Conservation (phyloP, 1,140 invertebrate genomes). For the Apis mellifera region DNA sequence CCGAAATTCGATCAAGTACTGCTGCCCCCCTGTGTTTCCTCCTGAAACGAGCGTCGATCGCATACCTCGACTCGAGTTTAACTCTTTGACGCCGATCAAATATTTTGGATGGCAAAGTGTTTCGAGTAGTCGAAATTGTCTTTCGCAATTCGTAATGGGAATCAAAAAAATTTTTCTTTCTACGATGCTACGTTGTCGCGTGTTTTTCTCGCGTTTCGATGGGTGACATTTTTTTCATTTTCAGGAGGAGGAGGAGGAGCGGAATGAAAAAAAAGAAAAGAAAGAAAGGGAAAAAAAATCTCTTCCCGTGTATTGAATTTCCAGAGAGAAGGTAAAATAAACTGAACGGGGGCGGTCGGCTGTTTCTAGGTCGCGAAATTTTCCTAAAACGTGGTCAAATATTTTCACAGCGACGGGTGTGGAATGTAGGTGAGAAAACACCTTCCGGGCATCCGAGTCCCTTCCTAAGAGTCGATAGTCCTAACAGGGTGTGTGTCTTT, state of each 20-base stretch:
- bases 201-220: no score
- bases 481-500: conserved; percentile 3
- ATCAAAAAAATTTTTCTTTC: background rate
- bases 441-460: background rate
- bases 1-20: conserved; percentile 12
- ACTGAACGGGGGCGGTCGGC: background rate
- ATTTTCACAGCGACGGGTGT: conserved; percentile 28
- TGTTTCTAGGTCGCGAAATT: conserved; percentile 14
- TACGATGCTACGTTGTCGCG: no score
- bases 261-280: no score
- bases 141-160: background rate
- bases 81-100: background rate
- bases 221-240: no score
- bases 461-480: conserved; percentile 7
- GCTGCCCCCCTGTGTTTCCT: background rate
- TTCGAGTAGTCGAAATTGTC: background rate
- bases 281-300: background rate
- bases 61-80: background rate
- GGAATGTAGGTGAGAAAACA: conserved; percentile 50
- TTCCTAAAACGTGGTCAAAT: conserved; percentile 26
- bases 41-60: conserved; percentile 8
- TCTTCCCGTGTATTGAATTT: background rate
- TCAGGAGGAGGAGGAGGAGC: no score
- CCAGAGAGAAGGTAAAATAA: background rate
- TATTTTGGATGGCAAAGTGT: background rate